Base-by-base conservation (phyloP, 1,140 invertebrate genomes). In the Penaeus chinensis region DNA sequence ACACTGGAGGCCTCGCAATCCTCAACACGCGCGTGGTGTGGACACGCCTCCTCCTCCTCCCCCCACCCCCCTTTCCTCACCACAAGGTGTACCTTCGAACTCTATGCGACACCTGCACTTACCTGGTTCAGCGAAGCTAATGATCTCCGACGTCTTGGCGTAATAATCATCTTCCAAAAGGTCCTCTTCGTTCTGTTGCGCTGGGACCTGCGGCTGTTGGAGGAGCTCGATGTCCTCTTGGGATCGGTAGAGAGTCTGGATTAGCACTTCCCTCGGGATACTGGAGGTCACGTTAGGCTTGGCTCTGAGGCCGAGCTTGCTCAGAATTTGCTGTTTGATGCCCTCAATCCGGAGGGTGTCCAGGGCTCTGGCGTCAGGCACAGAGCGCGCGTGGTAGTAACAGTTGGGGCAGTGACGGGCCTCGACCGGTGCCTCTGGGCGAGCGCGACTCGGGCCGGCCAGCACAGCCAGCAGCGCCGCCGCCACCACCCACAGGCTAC, bases 51-150 rank as follows among this genome's bases (percentile, higher is more conserved):
- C 42, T 78, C 76, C 76, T 27, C 18, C 37, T 42, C n/a, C n/a
- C 37, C 27, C 76, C 76, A 0, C 76, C 76, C 27, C 42, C 24
- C 76, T 47, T 32, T 42, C 76, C 76, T 47, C 27, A 24, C 42
- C 24, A 27, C 24, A 24, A 27, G 22, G 76, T 78, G 54, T 54
- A 54, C 54, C 54, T 54, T 54, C 54, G 54, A 54, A 54, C 54
- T 54, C 54, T 16, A 54, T 54, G 11, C 54, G 54, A 54, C 54
- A 54, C 54, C 54, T 54, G 54, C 54, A 54, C 93, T 94, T 93
- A 96, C 96, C 96, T 92, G 95, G 94, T 91, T 96, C 96, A 10
- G 95, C 95, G 91, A 96, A 96, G 20, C 95, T 95, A 90, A 96
- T 96, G 90, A 96, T 96, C 92, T 96, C 96, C 42, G 95, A 95